Conservation (phyloP, 2,113 vertebrate genomes). For the Lepisosteus osseus region DNA sequence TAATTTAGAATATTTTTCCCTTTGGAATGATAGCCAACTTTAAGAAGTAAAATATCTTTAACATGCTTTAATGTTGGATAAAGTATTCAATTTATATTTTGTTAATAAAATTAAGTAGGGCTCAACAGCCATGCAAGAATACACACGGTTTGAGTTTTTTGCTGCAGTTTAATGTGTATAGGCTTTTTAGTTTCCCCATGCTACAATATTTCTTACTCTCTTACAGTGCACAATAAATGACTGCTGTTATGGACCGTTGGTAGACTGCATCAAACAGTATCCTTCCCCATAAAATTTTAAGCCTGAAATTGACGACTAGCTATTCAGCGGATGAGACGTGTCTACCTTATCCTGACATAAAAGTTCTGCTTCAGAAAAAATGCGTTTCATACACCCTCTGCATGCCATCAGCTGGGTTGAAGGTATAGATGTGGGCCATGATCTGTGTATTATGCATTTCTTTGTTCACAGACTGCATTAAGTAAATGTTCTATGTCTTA, state of each 20-base stretch:
- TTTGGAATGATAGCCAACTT: neutral
- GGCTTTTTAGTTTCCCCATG: constrained; percentile 31
- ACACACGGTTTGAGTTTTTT: constrained; percentile 11
- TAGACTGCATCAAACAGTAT: constrained; percentile 99
- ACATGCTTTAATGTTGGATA: constrained; percentile 64
- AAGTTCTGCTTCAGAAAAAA: constrained; percentile 86
- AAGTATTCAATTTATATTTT: constrained; percentile 65
- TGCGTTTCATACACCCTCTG: constrained; percentile 53
- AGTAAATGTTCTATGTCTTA: constrained; percentile 40
- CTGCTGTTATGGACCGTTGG: constrained; percentile 99
- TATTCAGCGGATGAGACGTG: constrained; percentile 81
- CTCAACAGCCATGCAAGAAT: constrained; percentile 46
- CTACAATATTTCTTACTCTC: constrained; percentile 61
- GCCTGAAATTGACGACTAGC: constrained; percentile 86
- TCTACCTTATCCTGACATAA: constrained; percentile 90
- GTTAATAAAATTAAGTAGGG: constrained; percentile 48
- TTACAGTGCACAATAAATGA: constrained; percentile 97
- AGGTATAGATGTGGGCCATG: constrained; percentile 27
- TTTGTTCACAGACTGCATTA: constrained; percentile 39
- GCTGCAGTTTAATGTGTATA: constrained; percentile 29
- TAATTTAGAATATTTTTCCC: neutral
- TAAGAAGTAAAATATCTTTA: constrained; percentile 18
- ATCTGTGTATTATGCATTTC: constrained; percentile 40
- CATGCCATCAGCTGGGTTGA: constrained; percentile 54
- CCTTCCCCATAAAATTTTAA: constrained; percentile 96